Evolutionary conservation across 1,140 invertebrate species (phyloP), one percentile per base, ranked within the genome.

Genomic region (Lasaia peninsularis): DNA sequence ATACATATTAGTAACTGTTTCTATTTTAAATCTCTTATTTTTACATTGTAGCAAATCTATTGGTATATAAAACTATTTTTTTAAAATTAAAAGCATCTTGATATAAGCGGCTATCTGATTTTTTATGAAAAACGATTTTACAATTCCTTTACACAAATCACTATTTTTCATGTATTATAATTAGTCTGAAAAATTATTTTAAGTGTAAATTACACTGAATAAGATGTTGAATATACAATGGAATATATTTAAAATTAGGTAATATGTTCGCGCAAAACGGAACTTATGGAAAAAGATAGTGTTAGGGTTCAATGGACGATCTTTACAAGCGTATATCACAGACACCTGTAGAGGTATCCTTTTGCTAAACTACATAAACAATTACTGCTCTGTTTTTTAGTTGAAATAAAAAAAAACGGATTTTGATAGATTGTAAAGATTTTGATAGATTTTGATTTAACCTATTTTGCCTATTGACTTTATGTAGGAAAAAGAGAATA

Each of bases 281-380:
- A 71, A 74, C 65, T 58, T 52, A 62, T 52, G 56, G 65, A 58
- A 63, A 65, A 67, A 62, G 51, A 63, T 63, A 63, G 64, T 60
- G 63, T 56, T 73, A 64, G 61, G 74, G 77, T 78, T 79, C 67
- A 81, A 78, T 86, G 85, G 85, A 88, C 85, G 83, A 84, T 83
- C 67, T 67, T 78, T 82, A 78, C 70, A 88, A 88, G 85, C 85
- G 85, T 88, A 86, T 86, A 85, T 86, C 80, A 86, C 80, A 81
- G 76, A 76, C 64, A 78, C 80, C 80, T 65, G 60, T 59, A 56
- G 52, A 64, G 79, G 75, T 71, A 75, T 78, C 78, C 65, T 61
- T 69, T 73, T 71, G 75, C 75, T 86, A 80, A 81, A 71, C 76
- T 80, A 81, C 54, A 56, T 71, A 69, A 79, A 71, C 58, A 67